Evolutionary conservation across 35 echinoderm and acorn worm genomes (phyloP), one percentile per base, ranked within the genome.

Genomic region (Apostichopus japonicus): DNA sequence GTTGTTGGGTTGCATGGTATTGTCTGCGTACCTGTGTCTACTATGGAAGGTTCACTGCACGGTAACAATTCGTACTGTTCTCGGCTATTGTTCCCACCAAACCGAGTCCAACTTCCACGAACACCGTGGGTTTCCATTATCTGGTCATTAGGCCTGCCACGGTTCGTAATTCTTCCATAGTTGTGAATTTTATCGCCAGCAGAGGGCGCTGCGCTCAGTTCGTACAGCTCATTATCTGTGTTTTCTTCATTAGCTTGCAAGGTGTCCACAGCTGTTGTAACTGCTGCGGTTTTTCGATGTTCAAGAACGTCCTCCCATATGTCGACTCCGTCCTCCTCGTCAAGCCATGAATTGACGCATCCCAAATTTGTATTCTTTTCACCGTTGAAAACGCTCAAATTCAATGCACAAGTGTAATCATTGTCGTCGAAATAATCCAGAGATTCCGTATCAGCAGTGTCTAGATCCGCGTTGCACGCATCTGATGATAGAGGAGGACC

Each of bases 61-160:
- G 90, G 90, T 55, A 91, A 79, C 71, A 91, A 79, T 79, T 91
- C 90, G 76, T 91, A 91, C 54, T 91, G 90, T 55, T 91, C 90
- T 56, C 90, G 90, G 76, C 53, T 91, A 91, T 77, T 91, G 71
- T 79, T 57, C 17, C 71, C 72, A 67, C 55, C 61, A 79, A 91
- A 79, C 90, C 72, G 90, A 77, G 90, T 23, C 90, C 90, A 91
- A 59, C 77, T 79, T 58, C 90, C 90, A 61, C 90, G 90, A 77
- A 91, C 90, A 91, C 90, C 72, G 24, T 91, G 90, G 90, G 72
- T 59, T 77, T 91, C 90, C 90, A 91, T 91, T 79, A 91, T 91
- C 90, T 91, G 90, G 55, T 91, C 90, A 79, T 78, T 79, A 77
- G 90, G 76, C 17, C 21, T 77, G 9, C 52, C 19, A 33, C 90